These are phyloP conservation scores for Lepus oiostolus DNA, from an alignment of 2,797 vertebrate genomes.

Conservation along the genomic window DNA sequence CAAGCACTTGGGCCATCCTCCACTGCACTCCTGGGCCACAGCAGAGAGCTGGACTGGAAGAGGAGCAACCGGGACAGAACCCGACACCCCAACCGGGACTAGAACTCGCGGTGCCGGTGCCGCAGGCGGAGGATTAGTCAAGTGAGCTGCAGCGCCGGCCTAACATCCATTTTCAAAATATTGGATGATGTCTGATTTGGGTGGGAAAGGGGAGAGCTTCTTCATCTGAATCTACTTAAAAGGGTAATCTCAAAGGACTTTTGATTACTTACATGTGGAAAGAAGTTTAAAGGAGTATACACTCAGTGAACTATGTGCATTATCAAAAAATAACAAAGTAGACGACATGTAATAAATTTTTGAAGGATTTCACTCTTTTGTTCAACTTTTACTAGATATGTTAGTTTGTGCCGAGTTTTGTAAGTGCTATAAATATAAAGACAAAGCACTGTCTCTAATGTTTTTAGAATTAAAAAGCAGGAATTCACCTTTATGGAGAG, in stretches of 20 bases:
- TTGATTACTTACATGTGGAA: not conserved
- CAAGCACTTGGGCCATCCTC: no score
- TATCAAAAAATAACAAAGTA: not conserved
- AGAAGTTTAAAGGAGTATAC: not conserved
- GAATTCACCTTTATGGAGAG: conserved; percentile 30
- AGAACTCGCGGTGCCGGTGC: no score
- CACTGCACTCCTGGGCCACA: no score
- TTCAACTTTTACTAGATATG: conserved; percentile 21
- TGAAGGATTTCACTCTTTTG: not conserved
- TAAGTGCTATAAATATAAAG: not conserved
- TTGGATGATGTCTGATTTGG: not conserved
- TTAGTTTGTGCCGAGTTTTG: not conserved
- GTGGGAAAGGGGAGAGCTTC: not conserved
- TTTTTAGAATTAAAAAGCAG: conserved; percentile 13
- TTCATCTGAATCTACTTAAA: not conserved
- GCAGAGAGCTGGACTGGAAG: no score
- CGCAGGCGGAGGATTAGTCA: no score
- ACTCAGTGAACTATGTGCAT: not conserved
- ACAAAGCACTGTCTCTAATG: not conserved
- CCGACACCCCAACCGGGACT: no score
- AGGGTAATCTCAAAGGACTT: not conserved
- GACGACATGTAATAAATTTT: not conserved
- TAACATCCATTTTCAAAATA: not conserved
- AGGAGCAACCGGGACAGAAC: no score
- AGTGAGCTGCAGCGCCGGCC: no score